Conservation (phyloP, 2,113 vertebrate species). For the Typhlomys cinereus region DNA sequence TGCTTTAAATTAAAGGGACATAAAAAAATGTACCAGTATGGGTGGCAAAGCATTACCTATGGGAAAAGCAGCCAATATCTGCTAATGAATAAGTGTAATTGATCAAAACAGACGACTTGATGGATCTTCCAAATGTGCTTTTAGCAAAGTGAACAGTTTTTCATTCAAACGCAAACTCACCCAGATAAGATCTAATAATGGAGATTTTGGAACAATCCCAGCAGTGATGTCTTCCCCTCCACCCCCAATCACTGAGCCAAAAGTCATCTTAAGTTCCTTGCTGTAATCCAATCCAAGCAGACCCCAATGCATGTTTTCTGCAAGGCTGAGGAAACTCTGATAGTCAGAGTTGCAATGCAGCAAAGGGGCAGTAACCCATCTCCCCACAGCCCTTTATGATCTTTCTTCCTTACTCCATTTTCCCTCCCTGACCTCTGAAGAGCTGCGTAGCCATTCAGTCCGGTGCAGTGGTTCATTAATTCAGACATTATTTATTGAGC, state of each 20-base stretch:
- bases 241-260: neutral
- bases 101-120: conserved; percentile 76
- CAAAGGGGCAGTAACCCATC: neutral
- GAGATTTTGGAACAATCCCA: conserved; percentile 79
- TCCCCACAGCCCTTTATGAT: neutral
- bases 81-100: conserved; percentile 78
- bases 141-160: conserved; percentile 77
- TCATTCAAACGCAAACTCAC: conserved; percentile 75
- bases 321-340: neutral
- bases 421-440: neutral
- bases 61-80: conserved; percentile 66
- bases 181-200: conserved; percentile 77
- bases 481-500: neutral
- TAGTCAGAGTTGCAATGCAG: neutral
- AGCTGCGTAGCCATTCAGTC: neutral
- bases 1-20: conserved; percentile 65
- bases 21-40: conserved; percentile 65
- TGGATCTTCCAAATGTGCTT: conserved; percentile 73
- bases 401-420: neutral
- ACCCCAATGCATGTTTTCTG: neutral
- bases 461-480: neutral
- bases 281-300: neutral
- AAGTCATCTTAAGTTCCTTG: conserved; percentile 44
- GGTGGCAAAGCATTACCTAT: conserved; percentile 54
- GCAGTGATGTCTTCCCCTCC: neutral